phyloP scores from a whole-genome alignment of 2,113 vertebrate genomes.

The Pantherophis guttatus region DNA sequence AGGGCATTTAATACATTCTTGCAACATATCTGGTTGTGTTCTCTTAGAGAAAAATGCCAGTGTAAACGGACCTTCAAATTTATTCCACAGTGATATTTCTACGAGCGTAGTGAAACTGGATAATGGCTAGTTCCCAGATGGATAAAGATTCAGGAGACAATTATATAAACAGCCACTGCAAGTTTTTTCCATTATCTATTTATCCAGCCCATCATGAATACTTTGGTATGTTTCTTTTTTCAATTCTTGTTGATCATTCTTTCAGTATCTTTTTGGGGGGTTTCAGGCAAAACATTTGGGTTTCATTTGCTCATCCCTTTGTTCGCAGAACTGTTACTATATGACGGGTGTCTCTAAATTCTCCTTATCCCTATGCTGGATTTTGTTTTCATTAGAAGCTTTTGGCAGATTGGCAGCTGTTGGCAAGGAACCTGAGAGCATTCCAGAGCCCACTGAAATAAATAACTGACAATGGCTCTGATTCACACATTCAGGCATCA shows the following conservation, averaged over 20 bases:
- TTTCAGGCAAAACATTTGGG: neutral
- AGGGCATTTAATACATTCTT: neutral
- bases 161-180: neutral
- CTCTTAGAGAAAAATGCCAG: neutral
- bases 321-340: neutral
- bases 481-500: conserved; percentile 26
- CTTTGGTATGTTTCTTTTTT: neutral
- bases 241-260: neutral
- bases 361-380: neutral
- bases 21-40: neutral
- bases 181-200: neutral
- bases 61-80: neutral
- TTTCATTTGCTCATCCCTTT: neutral
- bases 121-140: neutral
- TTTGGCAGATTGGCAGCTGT: conserved; percentile 41
- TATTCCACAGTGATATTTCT: neutral
- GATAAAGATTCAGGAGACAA: neutral
- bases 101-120: neutral
- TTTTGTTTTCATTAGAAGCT: neutral
- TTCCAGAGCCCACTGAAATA: conserved; percentile 57
- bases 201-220: neutral
- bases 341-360: neutral
- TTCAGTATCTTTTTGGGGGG: neutral
- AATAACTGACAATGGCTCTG: conserved; percentile 54
- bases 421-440: conserved; percentile 39